Conservation (phyloP, 2,888 invertebrate genomes). For the Rhagophthalmus giganteus region DNA sequence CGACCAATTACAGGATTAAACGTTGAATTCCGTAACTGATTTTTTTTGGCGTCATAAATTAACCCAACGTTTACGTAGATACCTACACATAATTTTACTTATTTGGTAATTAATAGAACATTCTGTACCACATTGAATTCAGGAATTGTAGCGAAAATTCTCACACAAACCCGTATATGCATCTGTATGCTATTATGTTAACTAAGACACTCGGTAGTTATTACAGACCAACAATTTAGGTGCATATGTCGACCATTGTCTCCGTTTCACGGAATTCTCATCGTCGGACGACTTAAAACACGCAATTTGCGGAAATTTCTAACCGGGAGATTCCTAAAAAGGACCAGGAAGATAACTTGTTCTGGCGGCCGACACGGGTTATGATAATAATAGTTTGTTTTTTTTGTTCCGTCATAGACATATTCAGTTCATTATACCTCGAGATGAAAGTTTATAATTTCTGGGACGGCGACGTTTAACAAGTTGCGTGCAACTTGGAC, state of each 20-base stretch:
- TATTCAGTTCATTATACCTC: constrained; percentile 1
- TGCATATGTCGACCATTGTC: constrained; percentile 33
- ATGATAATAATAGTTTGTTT: constrained; percentile 7
- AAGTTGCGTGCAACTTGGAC: constrained; percentile 24
- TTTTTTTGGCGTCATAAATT: no score
- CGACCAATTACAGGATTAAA: no score
- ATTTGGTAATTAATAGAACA: no score
- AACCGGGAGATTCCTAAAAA: constrained; percentile 2
- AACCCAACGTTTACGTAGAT: no score
- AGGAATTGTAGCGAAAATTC: no score
- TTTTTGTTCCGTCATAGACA: constrained; percentile 4
- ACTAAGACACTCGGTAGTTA: constrained; percentile 22
- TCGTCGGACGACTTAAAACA: constrained; percentile 19
- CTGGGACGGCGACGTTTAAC: constrained; percentile 9
- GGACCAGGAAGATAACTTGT: neutral
- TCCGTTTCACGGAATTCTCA: constrained; percentile 32
- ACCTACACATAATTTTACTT: no score
- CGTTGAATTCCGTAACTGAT: no score
- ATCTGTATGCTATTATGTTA: neutral
- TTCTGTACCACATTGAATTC: no score
- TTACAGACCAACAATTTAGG: constrained; percentile 14
- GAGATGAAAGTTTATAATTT: constrained; percentile 6
- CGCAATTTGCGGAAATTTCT: constrained; percentile 22
- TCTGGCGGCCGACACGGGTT: constrained; percentile 2
- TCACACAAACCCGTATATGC: neutral